These are phyloP conservation scores for Macrochelys suwanniensis DNA, from an alignment of 2,797 vertebrate species.

Conservation along the genomic window DNA sequence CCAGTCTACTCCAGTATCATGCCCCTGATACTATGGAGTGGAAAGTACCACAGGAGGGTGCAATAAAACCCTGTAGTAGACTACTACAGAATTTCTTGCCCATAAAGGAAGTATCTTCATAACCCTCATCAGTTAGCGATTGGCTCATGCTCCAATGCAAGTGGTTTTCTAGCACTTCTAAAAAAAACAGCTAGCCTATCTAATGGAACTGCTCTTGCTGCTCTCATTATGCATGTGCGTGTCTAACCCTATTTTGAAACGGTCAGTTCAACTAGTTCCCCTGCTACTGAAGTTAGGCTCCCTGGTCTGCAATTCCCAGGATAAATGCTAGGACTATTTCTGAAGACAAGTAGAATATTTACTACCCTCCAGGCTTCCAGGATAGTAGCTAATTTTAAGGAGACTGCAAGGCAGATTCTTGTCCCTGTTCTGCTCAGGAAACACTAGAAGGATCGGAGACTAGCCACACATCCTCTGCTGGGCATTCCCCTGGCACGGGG, in stretches of 20 bases:
- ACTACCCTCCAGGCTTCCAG: not conserved
- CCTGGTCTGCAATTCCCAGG: not conserved
- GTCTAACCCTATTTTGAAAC: not conserved
- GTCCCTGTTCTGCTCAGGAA: not conserved
- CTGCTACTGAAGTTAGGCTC: not conserved
- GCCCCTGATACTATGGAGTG: fast-evolving
- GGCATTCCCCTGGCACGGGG: not conserved
- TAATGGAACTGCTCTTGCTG: not conserved
- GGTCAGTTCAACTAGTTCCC: not conserved
- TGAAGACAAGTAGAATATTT: not conserved
- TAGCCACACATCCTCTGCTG: not conserved
- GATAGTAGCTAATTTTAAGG: too few species aligned
- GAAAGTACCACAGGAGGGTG: slow-evolving; percentile 10
- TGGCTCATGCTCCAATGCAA: not conserved
- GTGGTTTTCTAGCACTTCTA: not conserved
- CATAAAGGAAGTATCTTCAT: not conserved
- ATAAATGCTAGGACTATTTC: not conserved
- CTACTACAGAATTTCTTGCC: fast-evolving
- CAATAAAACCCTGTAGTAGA: slow-evolving; percentile 9
- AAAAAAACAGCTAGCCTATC: not conserved
- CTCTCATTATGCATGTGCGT: too few species aligned
- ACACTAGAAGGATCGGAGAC: not conserved
- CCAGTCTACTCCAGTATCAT: not conserved
- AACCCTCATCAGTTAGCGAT: not conserved
- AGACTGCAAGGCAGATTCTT: not conserved